These are phyloP conservation scores for Cheumatopsyche charites DNA, from an alignment of 1,140 invertebrate genomes.

Conservation along the genomic window DNA sequence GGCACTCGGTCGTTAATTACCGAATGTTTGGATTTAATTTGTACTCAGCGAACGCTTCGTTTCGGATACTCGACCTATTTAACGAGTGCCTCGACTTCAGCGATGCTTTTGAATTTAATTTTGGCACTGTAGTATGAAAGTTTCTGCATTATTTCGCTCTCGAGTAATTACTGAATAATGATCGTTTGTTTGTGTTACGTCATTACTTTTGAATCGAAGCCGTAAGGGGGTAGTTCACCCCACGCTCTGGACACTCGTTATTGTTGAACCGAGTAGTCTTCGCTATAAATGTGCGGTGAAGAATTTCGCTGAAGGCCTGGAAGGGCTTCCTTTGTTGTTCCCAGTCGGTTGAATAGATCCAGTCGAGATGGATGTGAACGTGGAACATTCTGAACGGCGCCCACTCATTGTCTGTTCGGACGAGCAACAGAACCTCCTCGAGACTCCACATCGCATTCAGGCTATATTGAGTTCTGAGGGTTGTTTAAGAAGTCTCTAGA, in stretches of 20 bases:
- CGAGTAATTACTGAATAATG: too few species aligned
- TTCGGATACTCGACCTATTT: not conserved
- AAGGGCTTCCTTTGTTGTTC: slow-evolving; percentile 18
- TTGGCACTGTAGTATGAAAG: too few species aligned
- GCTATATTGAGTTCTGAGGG: too few species aligned
- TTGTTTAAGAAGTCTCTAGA: too few species aligned
- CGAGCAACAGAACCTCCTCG: slow-evolving; percentile 20
- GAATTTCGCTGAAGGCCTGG: not conserved
- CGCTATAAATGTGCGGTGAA: not conserved
- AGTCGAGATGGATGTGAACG: slow-evolving; percentile 17
- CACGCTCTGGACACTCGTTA: not conserved
- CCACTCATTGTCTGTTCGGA: slow-evolving; percentile 21
- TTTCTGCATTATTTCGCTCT: too few species aligned
- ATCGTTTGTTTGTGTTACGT: not conserved
- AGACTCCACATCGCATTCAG: not conserved
- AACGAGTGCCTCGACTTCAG: too few species aligned
- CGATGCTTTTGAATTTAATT: too few species aligned
- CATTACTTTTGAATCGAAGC: not conserved
- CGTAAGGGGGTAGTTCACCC: not conserved
- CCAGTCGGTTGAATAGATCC: slow-evolving; percentile 14
- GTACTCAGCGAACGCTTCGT: not conserved
- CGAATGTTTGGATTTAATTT: slow-evolving; percentile 8
- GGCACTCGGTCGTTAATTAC: slow-evolving; percentile 5
- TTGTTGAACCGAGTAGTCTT: not conserved
- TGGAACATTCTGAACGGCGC: slow-evolving; percentile 20